Base-by-base conservation (phyloP, 2,888 invertebrate genomes). In the Meganola albula region DNA sequence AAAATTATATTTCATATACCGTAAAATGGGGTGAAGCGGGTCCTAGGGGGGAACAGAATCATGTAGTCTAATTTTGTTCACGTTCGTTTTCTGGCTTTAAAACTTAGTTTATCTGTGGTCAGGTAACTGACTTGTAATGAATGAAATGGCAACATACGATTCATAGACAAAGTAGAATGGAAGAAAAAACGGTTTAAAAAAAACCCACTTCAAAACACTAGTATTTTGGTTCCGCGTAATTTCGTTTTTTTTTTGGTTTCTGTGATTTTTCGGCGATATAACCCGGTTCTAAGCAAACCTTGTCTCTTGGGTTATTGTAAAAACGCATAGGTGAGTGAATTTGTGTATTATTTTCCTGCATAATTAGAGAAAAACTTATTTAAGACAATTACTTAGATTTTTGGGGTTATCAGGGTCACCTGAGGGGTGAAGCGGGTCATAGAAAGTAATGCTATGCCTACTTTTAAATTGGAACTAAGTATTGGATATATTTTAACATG, bases 121-220 rank as follows among this genome's bases (percentile, higher is more conserved):
- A 9, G 9, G 22, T n/a, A 22, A 22, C 22, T n/a, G 22, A 29
- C 23, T 29, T 29, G 22, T n/a, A n/a, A n/a, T n/a, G n/a, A n/a
- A n/a, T n/a, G n/a, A n/a, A n/a, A n/a, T n/a, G n/a, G n/a, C 31
- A 31, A 25, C 31, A 25, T 20, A 31, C 31, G 31, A 31, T 31
- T 31, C 25, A 31, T 31, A 26, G 32, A 26, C 32, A 32, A 32
- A 32, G 26, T 22, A 32, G 32, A 32, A 32, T 25, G 9, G 32
- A 32, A 32, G 32, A 32, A 32, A 27, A 26, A 26, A 20, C 22
- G 22, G 32, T 32, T 22, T 25, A 32, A 26, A 32, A n/a, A n/a
- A 25, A 25, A 21, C 31, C 25, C 25, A 10, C 24, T 25, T 21
- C 31, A 31, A 31, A 30, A 30, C 24, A 31, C 12, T 31, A 16